Percentiles rank a stretch among this genome's conserved stretches.
These are phyloP conservation scores for Idaea aversata DNA, from an alignment of 2,888 invertebrate genomes.

Conservation along the genomic window DNA sequence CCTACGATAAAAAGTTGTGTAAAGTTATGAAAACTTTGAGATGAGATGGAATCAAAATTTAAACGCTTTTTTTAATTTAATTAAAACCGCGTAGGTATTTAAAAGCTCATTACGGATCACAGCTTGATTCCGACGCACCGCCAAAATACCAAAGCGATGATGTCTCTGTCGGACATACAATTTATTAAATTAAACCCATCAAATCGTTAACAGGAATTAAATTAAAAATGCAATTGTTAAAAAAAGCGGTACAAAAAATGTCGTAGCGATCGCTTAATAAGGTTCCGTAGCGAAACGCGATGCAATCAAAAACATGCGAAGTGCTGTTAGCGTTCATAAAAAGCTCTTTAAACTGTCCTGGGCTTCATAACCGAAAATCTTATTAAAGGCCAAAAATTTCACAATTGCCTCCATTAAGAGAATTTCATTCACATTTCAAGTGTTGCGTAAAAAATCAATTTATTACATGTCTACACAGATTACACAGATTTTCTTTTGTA, in stretches of 20 bases:
- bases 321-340: slow-evolving; percentile 54
- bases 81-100: slow-evolving; percentile 12
- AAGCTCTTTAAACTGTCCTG: slow-evolving; percentile 51
- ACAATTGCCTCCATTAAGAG: slow-evolving; percentile 44
- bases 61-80: not conserved
- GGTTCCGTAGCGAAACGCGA: slow-evolving; percentile 47
- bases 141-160: slow-evolving; percentile 16
- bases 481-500: not conserved
- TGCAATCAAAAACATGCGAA: slow-evolving; percentile 52
- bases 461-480: slow-evolving; percentile 10
- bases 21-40: not conserved
- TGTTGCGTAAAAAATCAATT: slow-evolving; percentile 31
- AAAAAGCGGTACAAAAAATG: slow-evolving; percentile 40
- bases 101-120: slow-evolving; percentile 9
- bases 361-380: slow-evolving; percentile 49
- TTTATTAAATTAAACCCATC: slow-evolving; percentile 36
- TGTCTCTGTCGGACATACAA: slow-evolving; percentile 20
- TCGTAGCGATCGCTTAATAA: slow-evolving; percentile 53
- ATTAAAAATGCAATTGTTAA: slow-evolving; percentile 38
- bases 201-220: slow-evolving; percentile 40
- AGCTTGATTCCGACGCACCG: slow-evolving; percentile 6
- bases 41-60: not conserved
- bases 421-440: slow-evolving; percentile 36
- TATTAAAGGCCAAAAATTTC: slow-evolving; percentile 50
- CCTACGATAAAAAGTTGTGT: not conserved